A percentile compares a stretch with the other conserved stretches of the same genome.
phyloP scores from a whole-genome alignment of 2,888 invertebrate genomes.

The Drosophila phalerata region DNA sequence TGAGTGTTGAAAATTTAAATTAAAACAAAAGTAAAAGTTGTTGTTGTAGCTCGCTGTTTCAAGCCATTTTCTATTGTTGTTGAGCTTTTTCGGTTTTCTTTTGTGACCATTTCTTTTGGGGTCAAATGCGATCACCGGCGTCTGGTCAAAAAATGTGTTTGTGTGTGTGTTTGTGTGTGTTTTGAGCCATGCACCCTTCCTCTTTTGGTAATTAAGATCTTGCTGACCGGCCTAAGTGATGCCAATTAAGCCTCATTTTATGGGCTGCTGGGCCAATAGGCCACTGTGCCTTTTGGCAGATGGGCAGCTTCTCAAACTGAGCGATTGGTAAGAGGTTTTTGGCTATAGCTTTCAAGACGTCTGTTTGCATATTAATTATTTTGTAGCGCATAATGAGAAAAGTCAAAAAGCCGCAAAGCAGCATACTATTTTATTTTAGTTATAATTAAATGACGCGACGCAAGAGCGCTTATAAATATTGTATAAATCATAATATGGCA shows the following conservation, averaged over 20 bases:
- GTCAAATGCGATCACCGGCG: slow-evolving; percentile 54
- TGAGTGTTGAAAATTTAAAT: slow-evolving; percentile 73
- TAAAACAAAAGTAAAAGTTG: slow-evolving; percentile 80
- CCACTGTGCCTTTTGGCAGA: slow-evolving; percentile 11
- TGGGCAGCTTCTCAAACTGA: slow-evolving; percentile 1
- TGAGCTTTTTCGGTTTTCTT: slow-evolving; percentile 51
- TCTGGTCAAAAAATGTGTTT: slow-evolving; percentile 28
- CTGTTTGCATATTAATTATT: slow-evolving; percentile 45
- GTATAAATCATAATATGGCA: slow-evolving; percentile 23
- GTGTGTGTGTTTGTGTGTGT: slow-evolving; percentile 13
- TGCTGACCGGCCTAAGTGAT: slow-evolving; percentile 68
- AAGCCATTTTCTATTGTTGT: slow-evolving; percentile 58
- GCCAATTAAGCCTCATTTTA: slow-evolving; percentile 73
- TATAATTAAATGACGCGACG: slow-evolving; percentile 67
- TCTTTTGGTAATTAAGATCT: slow-evolving; percentile 68
- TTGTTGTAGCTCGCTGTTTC: slow-evolving; percentile 57
- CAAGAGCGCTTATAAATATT: slow-evolving; percentile 49
- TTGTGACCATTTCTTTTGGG: slow-evolving; percentile 55
- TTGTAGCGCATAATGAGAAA: slow-evolving; percentile 43
- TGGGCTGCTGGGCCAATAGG: slow-evolving; percentile 40
- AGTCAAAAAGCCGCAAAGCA: slow-evolving; percentile 42
- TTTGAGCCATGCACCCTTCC: slow-evolving; percentile 27
- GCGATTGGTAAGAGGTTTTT: slow-evolving; percentile 8
- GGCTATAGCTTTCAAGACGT: slow-evolving; percentile 13
- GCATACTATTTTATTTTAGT: slow-evolving; percentile 59